These are phyloP conservation scores for Autographa pulchrina DNA, from an alignment of 2,888 invertebrate species.

Conservation along the genomic window DNA sequence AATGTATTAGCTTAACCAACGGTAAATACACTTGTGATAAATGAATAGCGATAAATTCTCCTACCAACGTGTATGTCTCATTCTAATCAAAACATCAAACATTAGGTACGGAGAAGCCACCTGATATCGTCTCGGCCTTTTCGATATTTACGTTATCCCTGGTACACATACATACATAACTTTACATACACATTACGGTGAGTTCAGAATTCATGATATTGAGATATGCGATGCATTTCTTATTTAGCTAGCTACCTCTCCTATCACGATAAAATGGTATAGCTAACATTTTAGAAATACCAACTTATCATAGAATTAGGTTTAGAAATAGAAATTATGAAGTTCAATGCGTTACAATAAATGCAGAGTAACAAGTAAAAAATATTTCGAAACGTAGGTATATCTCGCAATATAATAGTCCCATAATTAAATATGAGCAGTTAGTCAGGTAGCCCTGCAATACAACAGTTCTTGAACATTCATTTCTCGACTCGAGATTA, in stretches of 20 bases:
- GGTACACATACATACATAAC: constrained; percentile 20
- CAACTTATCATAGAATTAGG: no score
- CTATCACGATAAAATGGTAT: background rate
- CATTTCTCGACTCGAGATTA: constrained; percentile 61
- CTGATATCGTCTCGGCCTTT: constrained; percentile 20
- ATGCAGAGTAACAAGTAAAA: no score
- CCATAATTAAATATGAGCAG: no score
- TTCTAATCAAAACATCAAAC: constrained; percentile 15
- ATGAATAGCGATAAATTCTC: constrained; percentile 4
- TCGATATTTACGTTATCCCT: constrained; percentile 5
- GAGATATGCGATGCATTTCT: constrained; percentile 36
- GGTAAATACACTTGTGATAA: constrained; percentile 2
- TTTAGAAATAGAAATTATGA: no score
- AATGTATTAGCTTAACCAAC: constrained; percentile 1
- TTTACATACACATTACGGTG: constrained; percentile 7
- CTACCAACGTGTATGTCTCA: background rate
- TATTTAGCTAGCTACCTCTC: background rate
- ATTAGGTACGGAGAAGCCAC: constrained; percentile 20
- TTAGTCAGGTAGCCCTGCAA: constrained; percentile 19
- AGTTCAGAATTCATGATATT: constrained; percentile 37
- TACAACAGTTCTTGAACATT: constrained; percentile 32
- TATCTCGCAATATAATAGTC: no score
- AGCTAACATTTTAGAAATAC: background rate
- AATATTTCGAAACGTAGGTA: no score
- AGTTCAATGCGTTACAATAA: no score